Base-by-base conservation (phyloP, 2,888 invertebrate genomes). In the Coenonympha glycerion region DNA sequence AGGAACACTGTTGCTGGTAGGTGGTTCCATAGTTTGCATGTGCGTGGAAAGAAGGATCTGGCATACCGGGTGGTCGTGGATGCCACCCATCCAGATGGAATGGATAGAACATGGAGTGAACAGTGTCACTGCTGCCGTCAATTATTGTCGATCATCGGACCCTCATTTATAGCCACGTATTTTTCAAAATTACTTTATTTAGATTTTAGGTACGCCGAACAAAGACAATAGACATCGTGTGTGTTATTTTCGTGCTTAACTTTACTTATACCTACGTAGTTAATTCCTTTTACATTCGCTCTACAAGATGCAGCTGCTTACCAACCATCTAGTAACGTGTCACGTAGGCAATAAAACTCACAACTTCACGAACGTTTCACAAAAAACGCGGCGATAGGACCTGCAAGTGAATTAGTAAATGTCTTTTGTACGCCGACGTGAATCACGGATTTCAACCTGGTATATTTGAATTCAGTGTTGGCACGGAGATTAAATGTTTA, bases 311-410 rank as follows among this genome's bases (percentile, higher is more conserved):
- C 52, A 46, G 44, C 53, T 49, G 54, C 56, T 59, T 57, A 53
- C 52, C 47, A 56, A 44, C 55, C 60, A 63, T 65, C 63, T 57
- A 65, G 69, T 67, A 64, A 67, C 71, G 60, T 62, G 69, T 78
- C 80, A 81, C 79, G 81, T 81, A 76, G 62, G 70, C 73, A 69
- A 77, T 80, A 78, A 80, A 76, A 69, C 69, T 66, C 66, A 69
- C 68, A 68, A 71, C 71, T 72, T 69, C 65, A 65, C 66, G 71
- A 72, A 71, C 73, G 71, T 69, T 47, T 68, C 66, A 79, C 77
- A 81, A 82, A 82, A 80, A 79, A 69, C 64, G 60, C 60, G 62
- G 64, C 61, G 65, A 62, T 69, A 64, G 60, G 67, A 60, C 68
- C 58, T 69, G 80, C 73, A 78, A 73, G 69, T 74, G 59, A 76